Percentiles rank a stretch among this genome's conserved stretches.
Evolutionary conservation across 2,797 vertebrate genomes (phyloP).

Genomic region (Falco cherrug): DNA sequence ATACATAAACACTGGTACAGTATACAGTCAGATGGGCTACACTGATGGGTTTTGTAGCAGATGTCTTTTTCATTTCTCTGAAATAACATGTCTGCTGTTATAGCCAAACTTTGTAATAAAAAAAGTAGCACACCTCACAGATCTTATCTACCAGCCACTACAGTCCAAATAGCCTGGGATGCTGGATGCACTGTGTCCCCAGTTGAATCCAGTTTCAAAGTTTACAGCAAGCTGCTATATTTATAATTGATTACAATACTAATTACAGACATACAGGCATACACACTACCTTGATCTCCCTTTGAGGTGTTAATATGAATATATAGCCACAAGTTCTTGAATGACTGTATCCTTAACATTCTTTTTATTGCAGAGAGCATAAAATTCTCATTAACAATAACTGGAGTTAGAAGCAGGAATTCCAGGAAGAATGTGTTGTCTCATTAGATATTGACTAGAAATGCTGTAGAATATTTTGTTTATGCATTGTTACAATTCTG

Average conservation of each 20-base stretch:
- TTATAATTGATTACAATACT: slow-evolving; percentile 34
- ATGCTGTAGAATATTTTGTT: slow-evolving; percentile 40
- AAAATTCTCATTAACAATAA: slow-evolving; percentile 53
- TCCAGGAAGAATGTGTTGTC: slow-evolving; percentile 13
- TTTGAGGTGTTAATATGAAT: slow-evolving; percentile 21
- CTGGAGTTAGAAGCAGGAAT: slow-evolving; percentile 13
- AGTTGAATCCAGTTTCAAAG: neutral
- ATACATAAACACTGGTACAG: neutral
- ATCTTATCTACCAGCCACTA: neutral
- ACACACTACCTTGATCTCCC: neutral
- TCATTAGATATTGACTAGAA: slow-evolving; percentile 50
- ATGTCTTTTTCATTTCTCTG: slow-evolving; percentile 5
- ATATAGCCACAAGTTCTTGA: neutral
- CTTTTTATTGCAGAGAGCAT: slow-evolving; percentile 8
- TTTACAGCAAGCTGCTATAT: neutral
- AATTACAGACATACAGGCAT: slow-evolving; percentile 9
- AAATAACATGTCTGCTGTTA: neutral
- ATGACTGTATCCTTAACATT: neutral
- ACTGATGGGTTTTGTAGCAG: neutral
- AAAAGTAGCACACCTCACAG: neutral
- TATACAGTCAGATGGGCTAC: neutral
- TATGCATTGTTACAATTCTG: slow-evolving; percentile 5
- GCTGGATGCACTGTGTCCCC: neutral
- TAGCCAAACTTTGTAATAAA: neutral
- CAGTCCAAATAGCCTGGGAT: neutral